Conservation (phyloP, 2,113 vertebrate species). For the Chiloscyllium plagiosum region DNA sequence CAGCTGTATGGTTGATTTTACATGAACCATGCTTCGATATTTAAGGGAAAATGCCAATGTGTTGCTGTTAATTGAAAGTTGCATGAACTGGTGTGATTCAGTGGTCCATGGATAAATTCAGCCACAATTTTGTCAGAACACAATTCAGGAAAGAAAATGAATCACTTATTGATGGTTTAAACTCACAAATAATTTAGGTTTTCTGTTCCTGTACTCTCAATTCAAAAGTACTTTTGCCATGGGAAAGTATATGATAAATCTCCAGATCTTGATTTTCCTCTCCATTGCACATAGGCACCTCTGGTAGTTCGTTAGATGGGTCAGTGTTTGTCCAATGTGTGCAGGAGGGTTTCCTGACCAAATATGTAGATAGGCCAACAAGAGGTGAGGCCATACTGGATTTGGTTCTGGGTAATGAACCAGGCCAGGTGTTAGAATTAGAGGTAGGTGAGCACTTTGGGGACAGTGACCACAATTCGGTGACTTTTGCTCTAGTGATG, state of each 20-base stretch:
- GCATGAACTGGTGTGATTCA: not conserved
- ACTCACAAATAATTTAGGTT: not conserved
- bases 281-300: not conserved
- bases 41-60: not conserved
- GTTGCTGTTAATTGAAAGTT: not conserved
- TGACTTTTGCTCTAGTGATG: too few relatives aligned
- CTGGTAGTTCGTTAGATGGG: too few relatives aligned
- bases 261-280: not conserved
- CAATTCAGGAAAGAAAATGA: not conserved
- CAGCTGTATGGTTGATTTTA: not conserved
- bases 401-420: too few relatives aligned
- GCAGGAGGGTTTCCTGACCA: too few relatives aligned
- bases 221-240: not conserved
- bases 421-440: too few relatives aligned
- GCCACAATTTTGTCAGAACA: not conserved
- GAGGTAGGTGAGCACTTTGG: too few relatives aligned
- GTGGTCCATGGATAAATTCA: not conserved
- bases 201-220: not conserved
- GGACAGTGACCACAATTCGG: too few relatives aligned
- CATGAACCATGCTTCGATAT: not conserved
- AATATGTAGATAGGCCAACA: too few relatives aligned
- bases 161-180: not conserved
- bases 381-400: too few relatives aligned
- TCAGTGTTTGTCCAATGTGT: too few relatives aligned
- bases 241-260: not conserved